Evolutionary conservation across 2,113 vertebrate genomes (phyloP).

Genomic region (Alectura lathami): DNA sequence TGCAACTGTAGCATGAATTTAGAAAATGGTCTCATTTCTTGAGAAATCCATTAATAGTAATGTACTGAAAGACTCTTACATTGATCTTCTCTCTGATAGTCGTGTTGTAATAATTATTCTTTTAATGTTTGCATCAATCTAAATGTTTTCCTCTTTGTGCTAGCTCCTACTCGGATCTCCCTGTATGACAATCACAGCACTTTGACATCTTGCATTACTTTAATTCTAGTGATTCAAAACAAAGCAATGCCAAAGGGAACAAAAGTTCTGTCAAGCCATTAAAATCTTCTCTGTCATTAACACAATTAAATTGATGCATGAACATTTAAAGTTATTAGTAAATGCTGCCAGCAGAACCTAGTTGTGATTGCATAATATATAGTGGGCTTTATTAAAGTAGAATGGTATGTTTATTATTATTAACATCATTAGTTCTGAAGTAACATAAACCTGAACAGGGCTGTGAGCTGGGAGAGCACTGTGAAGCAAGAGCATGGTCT

Average conservation of each 20-base stretch:
- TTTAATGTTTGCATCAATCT: slow-evolving; percentile 73
- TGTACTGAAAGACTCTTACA: slow-evolving; percentile 16
- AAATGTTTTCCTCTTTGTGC: slow-evolving; percentile 67
- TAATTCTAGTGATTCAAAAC: slow-evolving; percentile 68
- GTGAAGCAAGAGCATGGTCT: background rate
- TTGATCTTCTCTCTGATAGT: slow-evolving; percentile 48
- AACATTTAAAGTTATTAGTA: slow-evolving; percentile 59
- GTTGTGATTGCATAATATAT: slow-evolving; percentile 52
- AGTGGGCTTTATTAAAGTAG: slow-evolving; percentile 51
- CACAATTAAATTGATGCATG: slow-evolving; percentile 61
- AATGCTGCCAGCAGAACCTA: slow-evolving; percentile 54
- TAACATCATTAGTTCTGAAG: slow-evolving; percentile 42
- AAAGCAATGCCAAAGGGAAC: slow-evolving; percentile 66
- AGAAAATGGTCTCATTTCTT: slow-evolving; percentile 44
- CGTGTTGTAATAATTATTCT: slow-evolving; percentile 58
- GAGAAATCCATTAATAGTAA: slow-evolving; percentile 59
- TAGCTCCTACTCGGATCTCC: slow-evolving; percentile 56
- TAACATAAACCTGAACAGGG: slow-evolving; percentile 29
- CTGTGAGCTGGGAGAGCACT: slow-evolving; percentile 1
- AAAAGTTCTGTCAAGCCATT: slow-evolving; percentile 65
- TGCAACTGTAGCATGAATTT: slow-evolving; percentile 35
- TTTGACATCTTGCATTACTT: slow-evolving; percentile 70
- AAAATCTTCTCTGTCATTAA: slow-evolving; percentile 60
- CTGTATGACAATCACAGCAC: slow-evolving; percentile 67
- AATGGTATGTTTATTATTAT: slow-evolving; percentile 60